These are phyloP conservation scores for Fistularia tabacaria DNA, from an alignment of 2,797 vertebrate species.

Conservation along the genomic window DNA sequence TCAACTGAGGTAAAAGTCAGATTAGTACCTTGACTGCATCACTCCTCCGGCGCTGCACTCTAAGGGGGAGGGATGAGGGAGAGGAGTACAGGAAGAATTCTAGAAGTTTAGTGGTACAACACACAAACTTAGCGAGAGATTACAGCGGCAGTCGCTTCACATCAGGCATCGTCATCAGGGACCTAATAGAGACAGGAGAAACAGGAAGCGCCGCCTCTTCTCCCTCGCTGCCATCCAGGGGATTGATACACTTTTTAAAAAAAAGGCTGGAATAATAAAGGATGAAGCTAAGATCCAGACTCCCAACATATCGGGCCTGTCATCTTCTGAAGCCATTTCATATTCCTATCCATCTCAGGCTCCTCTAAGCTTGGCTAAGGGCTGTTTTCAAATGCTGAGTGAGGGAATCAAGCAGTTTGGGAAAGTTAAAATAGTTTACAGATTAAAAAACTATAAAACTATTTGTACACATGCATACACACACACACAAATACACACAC, in stretches of 20 bases:
- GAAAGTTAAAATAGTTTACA: constrained; percentile 32
- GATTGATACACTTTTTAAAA: constrained; percentile 79
- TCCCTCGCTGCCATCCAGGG: constrained; percentile 42
- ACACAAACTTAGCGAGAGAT: constrained; percentile 77
- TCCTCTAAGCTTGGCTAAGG: constrained; percentile 77
- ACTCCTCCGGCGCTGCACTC: no score
- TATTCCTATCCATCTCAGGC: constrained; percentile 44
- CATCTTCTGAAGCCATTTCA: constrained; percentile 78
- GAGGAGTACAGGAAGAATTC: constrained; percentile 26
- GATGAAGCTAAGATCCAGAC: constrained; percentile 73
- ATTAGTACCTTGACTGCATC: no score
- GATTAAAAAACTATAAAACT: constrained; percentile 23
- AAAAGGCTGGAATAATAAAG: constrained; percentile 78
- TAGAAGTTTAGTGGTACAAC: constrained; percentile 51
- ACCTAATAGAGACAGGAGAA: constrained; percentile 63
- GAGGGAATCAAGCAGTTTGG: constrained; percentile 37
- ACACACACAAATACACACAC: no score
- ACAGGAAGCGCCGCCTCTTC: constrained; percentile 34
- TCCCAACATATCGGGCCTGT: constrained; percentile 79
- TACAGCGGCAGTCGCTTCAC: constrained; percentile 78
- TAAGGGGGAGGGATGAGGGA: no score
- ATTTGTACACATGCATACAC: constrained; percentile 16
- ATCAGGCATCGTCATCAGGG: constrained; percentile 72
- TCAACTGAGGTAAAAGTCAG: no score
- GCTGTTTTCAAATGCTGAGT: constrained; percentile 74